phyloP scores from a whole-genome alignment of 1,140 invertebrate species.

The Sycophaga agraensis region DNA sequence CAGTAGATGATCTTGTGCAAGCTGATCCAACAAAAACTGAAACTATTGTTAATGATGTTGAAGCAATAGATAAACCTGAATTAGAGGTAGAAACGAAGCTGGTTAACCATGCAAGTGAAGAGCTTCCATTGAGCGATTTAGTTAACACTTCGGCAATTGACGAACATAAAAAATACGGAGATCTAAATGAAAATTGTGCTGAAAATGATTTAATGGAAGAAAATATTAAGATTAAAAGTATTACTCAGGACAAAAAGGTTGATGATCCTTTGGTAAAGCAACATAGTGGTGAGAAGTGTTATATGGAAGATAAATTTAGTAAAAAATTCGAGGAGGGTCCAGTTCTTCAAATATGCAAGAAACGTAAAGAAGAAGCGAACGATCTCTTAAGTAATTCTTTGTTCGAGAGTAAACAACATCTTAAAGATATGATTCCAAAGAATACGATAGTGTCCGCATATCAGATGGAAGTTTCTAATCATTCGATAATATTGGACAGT shows the following conservation, averaged over 20 bases:
- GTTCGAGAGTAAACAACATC: slow-evolving; percentile 5
- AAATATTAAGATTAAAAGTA: too few relatives aligned
- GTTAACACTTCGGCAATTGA: background rate
- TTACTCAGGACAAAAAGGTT: background rate
- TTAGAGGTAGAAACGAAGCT: background rate
- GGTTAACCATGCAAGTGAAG: slow-evolving; percentile 10
- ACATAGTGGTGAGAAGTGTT: background rate
- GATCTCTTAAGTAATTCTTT: slow-evolving; percentile 5
- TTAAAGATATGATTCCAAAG: slow-evolving; percentile 7
- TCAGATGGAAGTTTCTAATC: slow-evolving; percentile 19
- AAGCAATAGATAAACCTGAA: background rate
- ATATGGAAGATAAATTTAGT: background rate
- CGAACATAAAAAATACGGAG: background rate
- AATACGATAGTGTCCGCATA: slow-evolving; percentile 17
- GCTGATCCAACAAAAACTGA: background rate
- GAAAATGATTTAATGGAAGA: too few relatives aligned
- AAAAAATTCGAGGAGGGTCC: background rate
- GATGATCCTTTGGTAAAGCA: background rate
- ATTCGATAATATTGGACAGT: slow-evolving; percentile 16
- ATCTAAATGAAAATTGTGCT: too few relatives aligned
- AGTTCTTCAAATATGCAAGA: slow-evolving; percentile 8
- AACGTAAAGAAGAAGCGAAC: slow-evolving; percentile 18
- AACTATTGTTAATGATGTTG: background rate
- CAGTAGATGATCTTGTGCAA: too few relatives aligned
- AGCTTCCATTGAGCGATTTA: background rate